Evolutionary conservation across 2,113 vertebrate genomes (phyloP).

Genomic region (Apodemus speciosus): DNA sequence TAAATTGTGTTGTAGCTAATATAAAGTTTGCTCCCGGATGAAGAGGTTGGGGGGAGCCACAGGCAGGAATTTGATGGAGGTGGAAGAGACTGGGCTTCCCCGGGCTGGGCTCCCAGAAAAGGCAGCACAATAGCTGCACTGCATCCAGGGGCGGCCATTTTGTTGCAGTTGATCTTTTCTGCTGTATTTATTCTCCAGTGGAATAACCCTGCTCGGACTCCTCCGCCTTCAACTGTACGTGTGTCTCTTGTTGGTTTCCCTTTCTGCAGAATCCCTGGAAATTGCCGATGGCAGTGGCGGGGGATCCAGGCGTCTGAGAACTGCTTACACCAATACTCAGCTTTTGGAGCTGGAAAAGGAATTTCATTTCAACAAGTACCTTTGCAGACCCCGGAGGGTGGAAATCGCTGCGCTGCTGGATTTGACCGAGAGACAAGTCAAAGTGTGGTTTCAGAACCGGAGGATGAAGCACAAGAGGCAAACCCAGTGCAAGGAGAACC

Average conservation of each 20-base stretch:
- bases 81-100: slow-evolving; percentile 70
- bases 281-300: slow-evolving; percentile 88
- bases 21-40: slow-evolving; percentile 91
- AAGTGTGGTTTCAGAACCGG: slow-evolving; percentile 99
- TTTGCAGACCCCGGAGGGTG: slow-evolving; percentile 96
- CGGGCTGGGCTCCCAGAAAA: slow-evolving; percentile 76
- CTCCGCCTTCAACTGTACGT: slow-evolving; percentile 80
- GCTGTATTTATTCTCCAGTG: slow-evolving; percentile 80
- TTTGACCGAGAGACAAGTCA: slow-evolving; percentile 98
- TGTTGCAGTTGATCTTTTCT: slow-evolving; percentile 87
- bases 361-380: slow-evolving; percentile 99
- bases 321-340: slow-evolving; percentile 98
- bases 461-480: slow-evolving; percentile 99
- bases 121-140: slow-evolving; percentile 86
- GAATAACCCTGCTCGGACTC: slow-evolving; percentile 71
- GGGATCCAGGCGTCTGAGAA: slow-evolving; percentile 94
- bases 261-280: slow-evolving; percentile 93
- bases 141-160: slow-evolving; percentile 90
- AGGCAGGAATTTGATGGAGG: slow-evolving; percentile 80
- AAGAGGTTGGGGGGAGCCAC: slow-evolving; percentile 85
- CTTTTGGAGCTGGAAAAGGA: slow-evolving; percentile 99
- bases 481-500: slow-evolving; percentile 97
- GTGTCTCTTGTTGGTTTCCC: slow-evolving; percentile 82
- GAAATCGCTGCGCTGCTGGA: slow-evolving; percentile 97
- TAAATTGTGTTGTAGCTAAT: slow-evolving; percentile 91